A percentile compares a stretch with the other conserved stretches of the same genome.
These are phyloP conservation scores for Irena cyanogastra DNA, from an alignment of 2,113 vertebrate genomes.

Conservation along the genomic window DNA sequence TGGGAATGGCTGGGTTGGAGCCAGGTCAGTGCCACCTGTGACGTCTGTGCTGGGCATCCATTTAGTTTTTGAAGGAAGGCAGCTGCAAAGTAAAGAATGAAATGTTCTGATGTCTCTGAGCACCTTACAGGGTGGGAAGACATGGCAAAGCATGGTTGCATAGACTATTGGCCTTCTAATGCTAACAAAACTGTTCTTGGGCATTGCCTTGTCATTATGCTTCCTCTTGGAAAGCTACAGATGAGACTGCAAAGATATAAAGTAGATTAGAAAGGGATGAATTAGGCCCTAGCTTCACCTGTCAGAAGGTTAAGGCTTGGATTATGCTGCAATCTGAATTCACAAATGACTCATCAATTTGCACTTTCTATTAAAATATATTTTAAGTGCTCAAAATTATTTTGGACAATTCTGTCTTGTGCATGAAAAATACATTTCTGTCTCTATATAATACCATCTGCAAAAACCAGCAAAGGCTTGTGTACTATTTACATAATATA, in stretches of 20 bases:
- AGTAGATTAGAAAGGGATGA: not conserved
- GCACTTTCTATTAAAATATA: not conserved
- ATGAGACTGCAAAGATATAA: not conserved
- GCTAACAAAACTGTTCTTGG: not conserved
- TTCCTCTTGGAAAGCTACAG: not conserved
- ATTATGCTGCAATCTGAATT: not conserved
- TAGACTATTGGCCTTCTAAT: not conserved
- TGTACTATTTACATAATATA: not conserved
- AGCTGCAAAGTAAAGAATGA: not conserved
- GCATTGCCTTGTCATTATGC: not conserved
- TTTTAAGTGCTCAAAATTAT: not conserved
- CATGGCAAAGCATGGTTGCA: not conserved
- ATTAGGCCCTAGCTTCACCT: not conserved
- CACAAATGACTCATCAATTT: not conserved
- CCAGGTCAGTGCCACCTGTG: fast-evolving
- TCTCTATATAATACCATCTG: not conserved
- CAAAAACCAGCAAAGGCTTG: not conserved
- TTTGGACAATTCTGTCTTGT: not conserved
- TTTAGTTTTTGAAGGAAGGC: not conserved
- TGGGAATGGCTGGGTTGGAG: not conserved
- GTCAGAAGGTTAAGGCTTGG: not conserved
- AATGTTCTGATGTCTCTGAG: not conserved
- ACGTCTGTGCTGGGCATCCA: not conserved
- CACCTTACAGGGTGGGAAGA: not conserved
- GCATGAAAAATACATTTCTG: not conserved